Evolutionary conservation across 2,888 invertebrate genomes (phyloP).

Genomic region (Cerceris ruficornis): DNA sequence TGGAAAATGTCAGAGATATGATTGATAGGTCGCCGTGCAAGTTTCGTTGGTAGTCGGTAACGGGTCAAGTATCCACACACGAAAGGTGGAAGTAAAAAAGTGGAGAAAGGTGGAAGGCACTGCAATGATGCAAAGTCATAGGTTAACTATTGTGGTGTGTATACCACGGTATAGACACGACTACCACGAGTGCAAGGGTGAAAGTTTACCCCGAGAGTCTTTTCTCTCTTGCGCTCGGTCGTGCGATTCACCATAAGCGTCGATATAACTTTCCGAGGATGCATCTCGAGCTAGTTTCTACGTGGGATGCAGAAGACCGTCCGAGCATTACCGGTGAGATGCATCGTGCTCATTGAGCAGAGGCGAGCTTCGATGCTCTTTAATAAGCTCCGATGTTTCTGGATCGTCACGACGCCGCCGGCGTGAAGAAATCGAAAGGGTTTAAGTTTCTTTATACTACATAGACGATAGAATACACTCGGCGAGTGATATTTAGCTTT

Average conservation of each 20-base stretch:
- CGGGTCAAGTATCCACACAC: slow-evolving; percentile 51
- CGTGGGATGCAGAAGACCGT: slow-evolving; percentile 8
- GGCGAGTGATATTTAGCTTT: no score
- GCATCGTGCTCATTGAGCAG: slow-evolving; percentile 8
- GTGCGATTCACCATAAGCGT: slow-evolving; percentile 40
- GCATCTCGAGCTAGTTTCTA: slow-evolving; percentile 40
- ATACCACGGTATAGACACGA: slow-evolving; percentile 58
- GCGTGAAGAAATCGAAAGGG: background rate
- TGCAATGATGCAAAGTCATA: slow-evolving; percentile 67
- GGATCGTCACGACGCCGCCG: background rate
- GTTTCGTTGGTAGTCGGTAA: slow-evolving; percentile 49
- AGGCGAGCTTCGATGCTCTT: background rate
- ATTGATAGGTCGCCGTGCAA: slow-evolving; percentile 69
- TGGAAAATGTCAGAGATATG: slow-evolving; percentile 68
- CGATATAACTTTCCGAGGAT: slow-evolving; percentile 44
- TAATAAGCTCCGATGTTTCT: background rate
- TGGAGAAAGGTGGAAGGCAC: slow-evolving; percentile 62
- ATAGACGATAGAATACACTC: no score
- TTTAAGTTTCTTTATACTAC: background rate
- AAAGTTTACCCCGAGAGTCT: slow-evolving; percentile 60
- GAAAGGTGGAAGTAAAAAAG: slow-evolving; percentile 36
- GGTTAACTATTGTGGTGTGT: slow-evolving; percentile 69
- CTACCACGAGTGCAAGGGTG: slow-evolving; percentile 64
- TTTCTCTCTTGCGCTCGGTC: slow-evolving; percentile 44
- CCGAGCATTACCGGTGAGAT: background rate